Evolutionary conservation across 2,797 vertebrate species (phyloP).

Genomic region (Leontopithecus rosalia): DNA sequence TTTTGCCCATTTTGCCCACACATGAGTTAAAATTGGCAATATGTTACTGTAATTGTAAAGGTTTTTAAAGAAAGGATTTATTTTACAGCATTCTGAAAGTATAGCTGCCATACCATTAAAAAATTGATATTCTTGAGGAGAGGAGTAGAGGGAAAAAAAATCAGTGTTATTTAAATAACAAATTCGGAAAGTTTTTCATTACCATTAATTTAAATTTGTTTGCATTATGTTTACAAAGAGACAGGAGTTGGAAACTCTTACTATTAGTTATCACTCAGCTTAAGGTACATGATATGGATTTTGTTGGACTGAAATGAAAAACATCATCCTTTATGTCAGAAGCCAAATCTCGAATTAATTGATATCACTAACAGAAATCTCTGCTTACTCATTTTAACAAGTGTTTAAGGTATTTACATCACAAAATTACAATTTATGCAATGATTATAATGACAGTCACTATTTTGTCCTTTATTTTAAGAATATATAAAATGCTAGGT

Average conservation of each 20-base stretch:
- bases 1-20: neutral
- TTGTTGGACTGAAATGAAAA: conserved; percentile 70
- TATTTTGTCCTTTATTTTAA: neutral
- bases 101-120: neutral
- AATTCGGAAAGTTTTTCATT: conserved; percentile 40
- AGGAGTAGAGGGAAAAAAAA: neutral
- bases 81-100: neutral
- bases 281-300: conserved; percentile 66
- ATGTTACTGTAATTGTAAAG: neutral
- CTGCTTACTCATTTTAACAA: conserved; percentile 39
- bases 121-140: conserved; percentile 14
- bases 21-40: neutral
- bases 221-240: conserved; percentile 44
- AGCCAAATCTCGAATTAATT: conserved; percentile 65
- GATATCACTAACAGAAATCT: conserved; percentile 45
- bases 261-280: conserved; percentile 48
- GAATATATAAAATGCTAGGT: neutral
- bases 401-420: conserved; percentile 27
- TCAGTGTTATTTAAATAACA: neutral
- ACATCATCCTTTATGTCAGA: conserved; percentile 38
- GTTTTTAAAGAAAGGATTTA: neutral
- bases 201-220: conserved; percentile 24
- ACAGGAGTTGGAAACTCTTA: conserved; percentile 42
- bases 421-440: neutral
- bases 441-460: neutral